phyloP scores from a whole-genome alignment of 2,888 invertebrate genomes.

The Temnothorax ravouxi region DNA sequence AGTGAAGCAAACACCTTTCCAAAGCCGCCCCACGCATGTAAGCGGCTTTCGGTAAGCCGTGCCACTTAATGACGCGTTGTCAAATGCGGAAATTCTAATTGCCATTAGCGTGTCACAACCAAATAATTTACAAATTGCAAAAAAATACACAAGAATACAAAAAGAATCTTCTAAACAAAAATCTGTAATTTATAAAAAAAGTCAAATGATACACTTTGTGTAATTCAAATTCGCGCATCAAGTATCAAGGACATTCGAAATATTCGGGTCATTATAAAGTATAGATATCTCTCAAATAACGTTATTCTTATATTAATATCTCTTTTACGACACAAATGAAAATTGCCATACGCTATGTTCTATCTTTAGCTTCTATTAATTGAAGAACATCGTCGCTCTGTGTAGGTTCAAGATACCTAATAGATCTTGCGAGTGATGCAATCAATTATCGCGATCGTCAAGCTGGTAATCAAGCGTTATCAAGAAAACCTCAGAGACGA shows the following conservation, averaged over 20 bases:
- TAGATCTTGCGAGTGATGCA: background rate
- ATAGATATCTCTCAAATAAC: background rate
- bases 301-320: background rate
- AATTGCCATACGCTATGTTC: background rate
- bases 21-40: slow-evolving; percentile 34
- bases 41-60: slow-evolving; percentile 41
- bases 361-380: background rate
- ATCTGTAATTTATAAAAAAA: background rate
- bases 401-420: background rate
- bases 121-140: background rate
- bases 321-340: background rate
- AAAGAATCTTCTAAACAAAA: background rate
- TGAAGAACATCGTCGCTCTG: background rate
- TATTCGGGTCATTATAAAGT: background rate
- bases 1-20: slow-evolving; percentile 1
- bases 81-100: slow-evolving; percentile 38
- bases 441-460: slow-evolving; percentile 35
- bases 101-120: background rate
- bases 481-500: slow-evolving; percentile 27
- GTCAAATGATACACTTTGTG: background rate
- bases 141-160: background rate
- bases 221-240: background rate
- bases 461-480: slow-evolving; percentile 24
- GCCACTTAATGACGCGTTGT: slow-evolving; percentile 39
- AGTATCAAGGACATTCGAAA: background rate